Conservation (phyloP, 2,888 invertebrate species). For the Acrobasis suavella region DNA sequence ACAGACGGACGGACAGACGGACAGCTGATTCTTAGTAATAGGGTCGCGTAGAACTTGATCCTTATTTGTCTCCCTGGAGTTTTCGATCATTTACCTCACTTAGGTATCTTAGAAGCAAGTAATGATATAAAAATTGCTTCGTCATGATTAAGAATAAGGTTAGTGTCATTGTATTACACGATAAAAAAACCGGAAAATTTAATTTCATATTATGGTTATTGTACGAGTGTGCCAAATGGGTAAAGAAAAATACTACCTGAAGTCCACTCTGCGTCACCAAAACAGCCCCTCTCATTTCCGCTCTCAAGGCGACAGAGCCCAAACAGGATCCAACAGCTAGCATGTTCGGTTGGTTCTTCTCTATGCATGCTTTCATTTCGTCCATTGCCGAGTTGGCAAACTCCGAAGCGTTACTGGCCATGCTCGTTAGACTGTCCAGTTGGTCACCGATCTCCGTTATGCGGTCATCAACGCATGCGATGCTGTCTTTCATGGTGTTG, state of each 20-base stretch:
- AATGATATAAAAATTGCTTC: no score
- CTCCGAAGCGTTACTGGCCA: constrained; percentile 46
- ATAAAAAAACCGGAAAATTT: no score
- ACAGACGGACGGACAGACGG: no score
- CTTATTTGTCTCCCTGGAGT: no score
- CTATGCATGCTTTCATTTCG: constrained; percentile 58
- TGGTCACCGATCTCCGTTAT: constrained; percentile 49
- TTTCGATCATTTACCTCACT: no score
- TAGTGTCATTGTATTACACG: no score
- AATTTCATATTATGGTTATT: no score
- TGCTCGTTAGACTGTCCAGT: constrained; percentile 42
- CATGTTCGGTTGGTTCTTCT: constrained; percentile 43
- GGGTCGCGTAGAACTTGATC: no score
- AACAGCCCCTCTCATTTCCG: constrained; percentile 53
- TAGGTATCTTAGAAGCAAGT: no score
- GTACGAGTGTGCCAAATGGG: no score
- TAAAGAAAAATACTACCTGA: constrained; percentile 41
- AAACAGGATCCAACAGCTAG: constrained; percentile 57
- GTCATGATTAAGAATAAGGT: no score
- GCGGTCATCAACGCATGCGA: constrained; percentile 55
- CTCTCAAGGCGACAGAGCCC: constrained; percentile 51
- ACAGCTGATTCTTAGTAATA: no score
- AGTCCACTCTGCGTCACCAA: constrained; percentile 56
- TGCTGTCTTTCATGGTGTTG: constrained; percentile 46
- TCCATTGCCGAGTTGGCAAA: constrained; percentile 48